A percentile compares a stretch with the other conserved stretches of the same genome.
Evolutionary conservation across 2,113 vertebrate genomes (phyloP).

Genomic region (Gopherus flavomarginatus): DNA sequence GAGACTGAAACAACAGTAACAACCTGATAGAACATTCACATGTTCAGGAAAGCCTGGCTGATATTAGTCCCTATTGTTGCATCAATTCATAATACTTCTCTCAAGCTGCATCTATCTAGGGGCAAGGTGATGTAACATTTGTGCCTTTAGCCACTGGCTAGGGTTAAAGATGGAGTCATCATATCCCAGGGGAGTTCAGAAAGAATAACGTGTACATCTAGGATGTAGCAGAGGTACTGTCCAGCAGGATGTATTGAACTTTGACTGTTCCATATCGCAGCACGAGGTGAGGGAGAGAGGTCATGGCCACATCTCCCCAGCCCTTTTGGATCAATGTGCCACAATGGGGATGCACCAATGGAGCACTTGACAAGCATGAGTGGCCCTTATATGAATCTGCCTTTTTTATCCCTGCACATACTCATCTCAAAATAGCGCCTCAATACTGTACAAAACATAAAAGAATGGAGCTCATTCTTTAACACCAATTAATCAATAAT

Average conservation of each 20-base stretch:
- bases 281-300: too few relatives aligned
- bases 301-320: neutral
- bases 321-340: neutral
- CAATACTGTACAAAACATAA: neutral
- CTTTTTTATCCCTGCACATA: neutral
- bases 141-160: too few relatives aligned
- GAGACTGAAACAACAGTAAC: too few relatives aligned
- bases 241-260: too few relatives aligned
- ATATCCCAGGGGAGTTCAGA: too few relatives aligned
- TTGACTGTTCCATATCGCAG: too few relatives aligned
- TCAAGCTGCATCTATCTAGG: neutral
- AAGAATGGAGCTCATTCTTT: fast-evolving
- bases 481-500: neutral
- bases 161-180: too few relatives aligned
- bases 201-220: too few relatives aligned
- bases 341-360: too few relatives aligned
- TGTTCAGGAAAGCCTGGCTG: neutral
- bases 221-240: too few relatives aligned
- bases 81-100: neutral
- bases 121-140: neutral
- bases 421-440: neutral
- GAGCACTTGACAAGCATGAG: neutral
- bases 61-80: neutral
- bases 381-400: neutral
- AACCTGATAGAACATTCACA: neutral